phyloP scores from a whole-genome alignment of 92 coral and sea anemone species.

The Desmophyllum pertusum region DNA sequence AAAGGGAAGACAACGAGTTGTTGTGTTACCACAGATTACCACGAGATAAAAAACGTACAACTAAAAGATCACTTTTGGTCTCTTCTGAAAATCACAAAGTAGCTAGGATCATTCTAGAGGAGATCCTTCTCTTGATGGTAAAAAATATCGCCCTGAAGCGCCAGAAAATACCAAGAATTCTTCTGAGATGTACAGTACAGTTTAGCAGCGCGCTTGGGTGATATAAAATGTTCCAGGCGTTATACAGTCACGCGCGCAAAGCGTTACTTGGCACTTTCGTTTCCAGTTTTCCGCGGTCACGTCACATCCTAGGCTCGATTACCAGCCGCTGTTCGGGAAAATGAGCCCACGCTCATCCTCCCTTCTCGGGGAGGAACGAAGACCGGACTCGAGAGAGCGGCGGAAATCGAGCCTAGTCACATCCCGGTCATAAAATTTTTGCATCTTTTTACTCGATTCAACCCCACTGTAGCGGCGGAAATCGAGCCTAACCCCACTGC shows the following conservation, averaged over 20 bases:
- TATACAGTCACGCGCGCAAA: neutral
- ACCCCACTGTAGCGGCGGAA: too few relatives aligned
- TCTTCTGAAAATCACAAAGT: neutral
- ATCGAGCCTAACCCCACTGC: too few relatives aligned
- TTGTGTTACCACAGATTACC: neutral
- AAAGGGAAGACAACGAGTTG: neutral
- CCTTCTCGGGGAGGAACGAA: too few relatives aligned
- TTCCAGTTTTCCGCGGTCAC: conserved; percentile 2
- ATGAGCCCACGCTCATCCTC: too few relatives aligned
- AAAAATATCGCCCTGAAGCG: too few relatives aligned
- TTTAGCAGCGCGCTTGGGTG: neutral
- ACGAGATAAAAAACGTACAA: neutral
- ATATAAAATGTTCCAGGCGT: neutral
- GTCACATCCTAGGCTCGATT: neutral
- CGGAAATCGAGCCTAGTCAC: too few relatives aligned
- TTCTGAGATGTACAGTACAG: neutral
- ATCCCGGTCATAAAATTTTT: too few relatives aligned
- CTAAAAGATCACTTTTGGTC: neutral
- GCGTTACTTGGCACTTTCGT: conserved; percentile 9
- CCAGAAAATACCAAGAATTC: neutral
- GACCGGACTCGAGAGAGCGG: too few relatives aligned
- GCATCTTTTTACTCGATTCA: too few relatives aligned
- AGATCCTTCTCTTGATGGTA: neutral
- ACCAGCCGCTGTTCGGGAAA: too few relatives aligned
- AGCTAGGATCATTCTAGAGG: neutral